These are phyloP conservation scores for Gasterosteus nipponicus DNA, from an alignment of 2,113 vertebrate genomes.

Conservation along the genomic window DNA sequence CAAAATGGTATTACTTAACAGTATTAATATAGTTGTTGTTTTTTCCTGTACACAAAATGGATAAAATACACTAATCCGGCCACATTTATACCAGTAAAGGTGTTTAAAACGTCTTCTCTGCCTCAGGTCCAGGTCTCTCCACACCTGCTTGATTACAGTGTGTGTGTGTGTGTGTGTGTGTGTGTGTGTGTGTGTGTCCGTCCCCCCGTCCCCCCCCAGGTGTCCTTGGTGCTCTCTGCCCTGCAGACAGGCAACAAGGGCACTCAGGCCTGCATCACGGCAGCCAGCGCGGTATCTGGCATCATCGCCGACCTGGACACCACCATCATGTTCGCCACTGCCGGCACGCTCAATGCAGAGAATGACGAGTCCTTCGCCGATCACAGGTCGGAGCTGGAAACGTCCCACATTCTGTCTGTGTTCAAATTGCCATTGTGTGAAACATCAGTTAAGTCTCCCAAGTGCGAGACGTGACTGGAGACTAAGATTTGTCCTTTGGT, in stretches of 20 bases:
- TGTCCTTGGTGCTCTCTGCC: constrained; percentile 94
- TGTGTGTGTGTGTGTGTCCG: too few relatives aligned
- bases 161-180: constrained; percentile 24
- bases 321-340: constrained; percentile 98
- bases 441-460: background rate
- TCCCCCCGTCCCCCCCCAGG: constrained; percentile 74
- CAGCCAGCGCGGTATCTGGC: constrained; percentile 93
- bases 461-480: constrained; percentile 14
- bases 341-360: constrained; percentile 95
- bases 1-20: background rate
- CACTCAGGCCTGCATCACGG: constrained; percentile 97
- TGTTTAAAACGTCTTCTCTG: background rate
- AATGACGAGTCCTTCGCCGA: constrained; percentile 97
- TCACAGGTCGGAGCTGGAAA: constrained; percentile 86
- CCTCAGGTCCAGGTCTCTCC: background rate
- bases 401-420: background rate
- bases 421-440: background rate
- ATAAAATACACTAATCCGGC: background rate
- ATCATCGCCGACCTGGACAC: constrained; percentile 98
- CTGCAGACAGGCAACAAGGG: constrained; percentile 98
- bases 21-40: background rate
- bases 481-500: background rate
- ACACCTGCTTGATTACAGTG: constrained; percentile 23
- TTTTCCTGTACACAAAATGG: background rate
- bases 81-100: background rate